These are phyloP conservation scores for Crossaster papposus DNA, from an alignment of 53 echinoderm and acorn worm species.

Conservation along the genomic window DNA sequence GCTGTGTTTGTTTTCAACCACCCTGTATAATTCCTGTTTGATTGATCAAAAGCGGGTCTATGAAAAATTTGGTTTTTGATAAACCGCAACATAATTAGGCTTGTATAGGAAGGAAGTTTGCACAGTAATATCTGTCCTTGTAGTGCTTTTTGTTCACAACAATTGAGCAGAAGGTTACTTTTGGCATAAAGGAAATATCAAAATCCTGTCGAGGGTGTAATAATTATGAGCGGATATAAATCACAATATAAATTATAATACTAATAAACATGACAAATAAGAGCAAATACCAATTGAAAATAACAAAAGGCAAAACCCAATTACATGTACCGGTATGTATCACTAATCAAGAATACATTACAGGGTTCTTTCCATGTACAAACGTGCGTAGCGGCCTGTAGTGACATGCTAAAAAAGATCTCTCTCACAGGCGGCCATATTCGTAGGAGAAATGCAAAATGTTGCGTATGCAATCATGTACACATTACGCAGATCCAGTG, in stretches of 20 bases:
- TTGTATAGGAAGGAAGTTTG: background rate
- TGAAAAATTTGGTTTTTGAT: background rate
- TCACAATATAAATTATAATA: background rate
- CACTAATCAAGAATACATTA: background rate
- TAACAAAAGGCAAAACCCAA: background rate
- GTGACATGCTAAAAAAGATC: too few relatives aligned
- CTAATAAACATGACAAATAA: too few relatives aligned
- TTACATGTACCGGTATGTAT: background rate
- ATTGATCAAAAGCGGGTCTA: too few relatives aligned
- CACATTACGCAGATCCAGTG: too few relatives aligned
- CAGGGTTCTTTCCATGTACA: too few relatives aligned
- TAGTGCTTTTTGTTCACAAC: background rate
- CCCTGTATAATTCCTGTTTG: too few relatives aligned
- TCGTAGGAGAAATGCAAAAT: too few relatives aligned
- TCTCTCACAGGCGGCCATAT: too few relatives aligned
- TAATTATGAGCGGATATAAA: background rate
- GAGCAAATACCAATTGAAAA: background rate
- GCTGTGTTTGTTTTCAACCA: too few relatives aligned
- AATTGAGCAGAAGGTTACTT: background rate
- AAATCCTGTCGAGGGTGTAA: constrained; percentile 7
- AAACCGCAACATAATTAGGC: background rate
- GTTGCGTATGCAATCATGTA: too few relatives aligned
- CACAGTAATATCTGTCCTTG: constrained; percentile 11
- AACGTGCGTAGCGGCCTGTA: too few relatives aligned
- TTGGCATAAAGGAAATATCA: constrained; percentile 1